These are phyloP conservation scores for Cassiopea andromeda DNA, from an alignment of 30 jellyfish, hydroid and myxozoan species.

Conservation along the genomic window DNA sequence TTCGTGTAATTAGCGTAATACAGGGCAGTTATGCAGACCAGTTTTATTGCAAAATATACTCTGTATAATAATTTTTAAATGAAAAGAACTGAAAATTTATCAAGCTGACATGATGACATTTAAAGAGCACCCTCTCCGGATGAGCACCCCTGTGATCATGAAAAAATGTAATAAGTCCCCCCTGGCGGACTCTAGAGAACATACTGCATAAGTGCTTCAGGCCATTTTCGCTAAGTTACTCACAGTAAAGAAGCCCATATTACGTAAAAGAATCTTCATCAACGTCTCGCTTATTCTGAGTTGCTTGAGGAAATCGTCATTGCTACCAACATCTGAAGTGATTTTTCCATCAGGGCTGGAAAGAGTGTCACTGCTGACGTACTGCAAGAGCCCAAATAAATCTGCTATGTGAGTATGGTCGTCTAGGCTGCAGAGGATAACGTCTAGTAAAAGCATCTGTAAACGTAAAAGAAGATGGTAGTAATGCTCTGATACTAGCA, in stretches of 20 bases:
- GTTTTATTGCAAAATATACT: too few species aligned
- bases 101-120: too few species aligned
- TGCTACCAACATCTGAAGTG: not conserved
- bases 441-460: conserved; percentile 74
- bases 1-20: too few species aligned
- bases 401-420: conserved; percentile 67
- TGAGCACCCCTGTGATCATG: too few species aligned
- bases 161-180: too few species aligned
- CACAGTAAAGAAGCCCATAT: conserved; percentile 72
- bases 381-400: conserved; percentile 58
- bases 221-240: conserved; percentile 18
- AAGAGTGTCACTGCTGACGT: not conserved
- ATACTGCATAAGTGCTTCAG: not conserved
- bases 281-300: conserved; percentile 56
- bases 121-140: too few species aligned
- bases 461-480: not conserved
- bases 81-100: too few species aligned
- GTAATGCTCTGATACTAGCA: not conserved
- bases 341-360: conserved; percentile 1
- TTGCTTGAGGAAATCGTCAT: conserved; percentile 15
- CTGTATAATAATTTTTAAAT: too few species aligned
- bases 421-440: conserved; percentile 66
- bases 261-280: conserved; percentile 67
- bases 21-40: too few species aligned
- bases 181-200: too few species aligned